Conservation (phyloP, 2,797 vertebrate species). For the Champsocephalus gunnari region DNA sequence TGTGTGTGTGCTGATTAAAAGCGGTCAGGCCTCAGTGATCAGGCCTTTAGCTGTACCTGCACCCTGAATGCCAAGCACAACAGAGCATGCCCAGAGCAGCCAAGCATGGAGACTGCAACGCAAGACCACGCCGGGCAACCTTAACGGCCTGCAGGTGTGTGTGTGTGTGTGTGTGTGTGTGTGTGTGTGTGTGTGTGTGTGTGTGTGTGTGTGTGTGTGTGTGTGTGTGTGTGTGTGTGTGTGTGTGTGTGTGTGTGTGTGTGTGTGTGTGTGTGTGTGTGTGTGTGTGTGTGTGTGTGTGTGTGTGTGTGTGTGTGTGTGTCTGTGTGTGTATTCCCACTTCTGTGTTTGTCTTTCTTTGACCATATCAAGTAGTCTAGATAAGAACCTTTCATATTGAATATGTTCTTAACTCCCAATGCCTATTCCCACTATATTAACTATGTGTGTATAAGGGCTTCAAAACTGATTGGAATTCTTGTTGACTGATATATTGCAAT, state of each 20-base stretch:
- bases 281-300: slow-evolving; percentile 41
- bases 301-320: slow-evolving; percentile 51
- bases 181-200: slow-evolving; percentile 27
- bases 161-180: slow-evolving; percentile 37
- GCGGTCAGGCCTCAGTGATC: slow-evolving; percentile 80
- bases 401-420: slow-evolving; percentile 5
- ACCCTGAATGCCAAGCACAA: slow-evolving; percentile 83
- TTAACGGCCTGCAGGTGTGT: slow-evolving; percentile 55
- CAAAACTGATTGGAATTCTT: too few species aligned
- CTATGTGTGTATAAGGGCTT: neutral
- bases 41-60: slow-evolving; percentile 77
- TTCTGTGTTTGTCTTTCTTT: slow-evolving; percentile 26
- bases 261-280: too few species aligned
- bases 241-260: slow-evolving; percentile 43
- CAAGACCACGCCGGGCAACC: slow-evolving; percentile 57
- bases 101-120: slow-evolving; percentile 69
- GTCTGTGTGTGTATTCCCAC: slow-evolving; percentile 27
- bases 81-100: slow-evolving; percentile 77
- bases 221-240: slow-evolving; percentile 36
- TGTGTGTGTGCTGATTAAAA: slow-evolving; percentile 77
- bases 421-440: slow-evolving; percentile 10
- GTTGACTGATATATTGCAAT: too few species aligned
- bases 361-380: slow-evolving; percentile 28
- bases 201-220: slow-evolving; percentile 28
- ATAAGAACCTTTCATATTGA: neutral